Percentiles rank a stretch among this genome's conserved stretches.
phyloP scores from a whole-genome alignment of 2,113 vertebrate genomes.

The Phrynosoma blainvillii region DNA sequence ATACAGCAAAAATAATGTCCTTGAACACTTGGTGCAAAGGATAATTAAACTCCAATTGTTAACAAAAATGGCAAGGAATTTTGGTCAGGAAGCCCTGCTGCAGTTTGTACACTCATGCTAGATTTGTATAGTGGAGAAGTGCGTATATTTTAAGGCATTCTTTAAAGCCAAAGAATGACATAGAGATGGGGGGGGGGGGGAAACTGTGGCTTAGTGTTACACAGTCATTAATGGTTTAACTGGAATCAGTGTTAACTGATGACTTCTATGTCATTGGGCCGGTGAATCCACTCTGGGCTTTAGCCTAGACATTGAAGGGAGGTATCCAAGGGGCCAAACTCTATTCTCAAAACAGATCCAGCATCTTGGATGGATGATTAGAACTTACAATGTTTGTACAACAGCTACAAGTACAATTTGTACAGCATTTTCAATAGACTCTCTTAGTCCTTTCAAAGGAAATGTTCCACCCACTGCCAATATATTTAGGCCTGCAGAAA shows the following conservation, averaged over 20 bases:
- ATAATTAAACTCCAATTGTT: neutral
- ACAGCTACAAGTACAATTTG: neutral
- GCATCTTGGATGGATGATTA: neutral
- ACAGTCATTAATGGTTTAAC: too few relatives aligned
- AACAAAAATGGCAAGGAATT: neutral
- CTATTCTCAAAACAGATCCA: too few relatives aligned
- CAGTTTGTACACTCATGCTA: neutral
- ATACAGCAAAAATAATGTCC: neutral
- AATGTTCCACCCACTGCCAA: neutral
- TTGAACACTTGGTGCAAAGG: neutral
- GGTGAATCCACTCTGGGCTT: too few relatives aligned
- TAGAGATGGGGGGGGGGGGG: neutral
- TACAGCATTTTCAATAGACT: neutral
- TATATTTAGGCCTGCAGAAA: neutral
- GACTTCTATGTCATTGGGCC: neutral
- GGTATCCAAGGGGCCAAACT: too few relatives aligned
- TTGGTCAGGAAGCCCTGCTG: neutral
- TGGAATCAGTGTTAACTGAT: too few relatives aligned
- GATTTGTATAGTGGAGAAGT: neutral
- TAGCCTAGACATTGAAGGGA: too few relatives aligned
- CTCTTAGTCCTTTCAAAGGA: neutral
- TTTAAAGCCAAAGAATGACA: neutral
- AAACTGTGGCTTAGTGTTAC: neutral
- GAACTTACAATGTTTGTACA: neutral
- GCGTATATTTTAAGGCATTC: neutral